phyloP scores from a whole-genome alignment of 2,113 vertebrate species.

The Pitta sordida region DNA sequence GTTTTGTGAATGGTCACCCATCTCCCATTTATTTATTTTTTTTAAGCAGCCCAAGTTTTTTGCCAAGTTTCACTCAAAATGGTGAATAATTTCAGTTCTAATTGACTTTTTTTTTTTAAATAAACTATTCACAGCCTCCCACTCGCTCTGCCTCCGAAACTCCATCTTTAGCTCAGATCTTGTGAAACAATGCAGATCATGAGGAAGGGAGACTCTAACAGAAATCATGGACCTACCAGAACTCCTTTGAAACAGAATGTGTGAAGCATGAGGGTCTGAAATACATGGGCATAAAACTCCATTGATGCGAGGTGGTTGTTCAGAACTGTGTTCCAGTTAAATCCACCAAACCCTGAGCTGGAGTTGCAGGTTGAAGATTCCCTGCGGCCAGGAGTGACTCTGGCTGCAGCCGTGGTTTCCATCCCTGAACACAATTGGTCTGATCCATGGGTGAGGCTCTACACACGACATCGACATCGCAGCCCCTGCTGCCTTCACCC shows the following conservation, averaged over 20 bases:
- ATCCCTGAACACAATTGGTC: neutral
- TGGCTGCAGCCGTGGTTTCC: neutral
- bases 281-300: neutral
- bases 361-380: neutral
- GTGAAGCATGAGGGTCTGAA: neutral
- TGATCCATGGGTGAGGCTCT: neutral
- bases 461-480: neutral
- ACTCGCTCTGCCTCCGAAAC: constrained; percentile 58
- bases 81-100: constrained; percentile 43
- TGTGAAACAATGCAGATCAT: constrained; percentile 40
- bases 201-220: neutral
- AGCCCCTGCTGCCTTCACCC: neutral
- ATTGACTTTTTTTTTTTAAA: constrained; percentile 30
- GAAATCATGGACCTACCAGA: neutral
- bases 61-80: constrained; percentile 9
- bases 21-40: neutral
- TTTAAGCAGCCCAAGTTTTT: neutral
- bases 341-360: neutral
- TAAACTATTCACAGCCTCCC: constrained; percentile 48
- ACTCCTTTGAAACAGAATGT: neutral
- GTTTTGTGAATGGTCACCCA: constrained; percentile 8
- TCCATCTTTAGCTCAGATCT: constrained; percentile 41
- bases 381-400: neutral
- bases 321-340: neutral
- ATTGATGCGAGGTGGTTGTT: neutral